Percentiles rank a stretch among this genome's conserved stretches.
Conservation (phyloP, 2,888 invertebrate species). For the Galerucella calmariensis region DNA sequence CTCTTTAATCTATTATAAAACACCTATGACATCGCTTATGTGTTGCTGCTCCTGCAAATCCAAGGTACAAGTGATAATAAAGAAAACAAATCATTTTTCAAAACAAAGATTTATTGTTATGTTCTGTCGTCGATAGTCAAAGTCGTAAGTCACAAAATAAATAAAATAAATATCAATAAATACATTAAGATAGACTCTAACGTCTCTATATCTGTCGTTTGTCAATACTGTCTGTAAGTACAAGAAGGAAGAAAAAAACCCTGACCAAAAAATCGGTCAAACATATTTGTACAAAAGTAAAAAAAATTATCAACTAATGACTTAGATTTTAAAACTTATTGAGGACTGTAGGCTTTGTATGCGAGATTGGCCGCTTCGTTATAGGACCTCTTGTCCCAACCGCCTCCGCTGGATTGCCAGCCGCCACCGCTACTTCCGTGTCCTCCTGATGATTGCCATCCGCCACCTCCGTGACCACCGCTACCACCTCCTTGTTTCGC, state of each 20-base stretch:
- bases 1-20: too few species aligned
- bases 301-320: slow-evolving; percentile 39
- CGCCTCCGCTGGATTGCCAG: slow-evolving; percentile 65
- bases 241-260: slow-evolving; percentile 36
- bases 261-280: slow-evolving; percentile 54
- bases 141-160: slow-evolving; percentile 33
- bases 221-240: slow-evolving; percentile 32
- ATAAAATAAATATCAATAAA: slow-evolving; percentile 40
- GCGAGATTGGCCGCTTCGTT: slow-evolving; percentile 75
- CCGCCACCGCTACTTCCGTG: slow-evolving; percentile 65
- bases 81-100: slow-evolving; percentile 15
- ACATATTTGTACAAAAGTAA: slow-evolving; percentile 52
- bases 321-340: slow-evolving; percentile 53
- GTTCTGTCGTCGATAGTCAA: slow-evolving; percentile 20
- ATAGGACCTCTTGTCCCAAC: slow-evolving; percentile 79
- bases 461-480: slow-evolving; percentile 63
- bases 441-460: slow-evolving; percentile 64
- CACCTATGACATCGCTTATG: neutral
- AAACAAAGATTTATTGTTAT: slow-evolving; percentile 24
- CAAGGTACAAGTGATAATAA: too few species aligned
- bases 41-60: neutral
- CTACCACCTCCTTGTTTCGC: slow-evolving; percentile 71
- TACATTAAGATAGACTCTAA: slow-evolving; percentile 31
- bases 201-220: slow-evolving; percentile 31
- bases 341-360: slow-evolving; percentile 73